Evolutionary conservation across 2,113 vertebrate genomes (phyloP).

Genomic region (Oryzias celebensis): DNA sequence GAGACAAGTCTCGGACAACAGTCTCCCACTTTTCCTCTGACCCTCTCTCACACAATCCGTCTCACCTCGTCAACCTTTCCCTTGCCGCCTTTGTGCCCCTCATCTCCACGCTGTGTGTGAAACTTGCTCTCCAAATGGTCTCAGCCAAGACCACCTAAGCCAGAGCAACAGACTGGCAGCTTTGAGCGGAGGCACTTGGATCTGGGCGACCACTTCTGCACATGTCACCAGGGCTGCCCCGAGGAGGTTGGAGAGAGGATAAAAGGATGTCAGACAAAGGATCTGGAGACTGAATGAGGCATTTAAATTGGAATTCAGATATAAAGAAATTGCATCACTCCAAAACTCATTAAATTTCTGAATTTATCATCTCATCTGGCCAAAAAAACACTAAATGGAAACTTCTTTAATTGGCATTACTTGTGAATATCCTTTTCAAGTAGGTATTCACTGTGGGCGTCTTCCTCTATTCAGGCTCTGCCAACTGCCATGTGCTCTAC

Average conservation of each 20-base stretch:
- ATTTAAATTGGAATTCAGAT: constrained; percentile 30
- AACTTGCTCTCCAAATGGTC: constrained; percentile 34
- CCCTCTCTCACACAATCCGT: constrained; percentile 27
- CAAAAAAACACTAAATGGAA: constrained; percentile 15
- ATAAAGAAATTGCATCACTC: constrained; percentile 26
- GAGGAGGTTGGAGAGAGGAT: constrained; percentile 38
- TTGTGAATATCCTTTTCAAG: constrained; percentile 50
- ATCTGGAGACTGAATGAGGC: constrained; percentile 21
- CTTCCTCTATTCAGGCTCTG: constrained; percentile 47
- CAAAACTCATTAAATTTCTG: constrained; percentile 23
- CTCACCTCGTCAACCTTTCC: constrained; percentile 38
- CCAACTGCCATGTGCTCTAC: constrained; percentile 58
- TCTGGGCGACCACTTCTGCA: constrained; percentile 30
- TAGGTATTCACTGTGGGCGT: constrained; percentile 35
- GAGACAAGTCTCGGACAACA: constrained; percentile 44
- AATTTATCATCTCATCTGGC: constrained; percentile 29
- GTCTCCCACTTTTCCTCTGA: constrained; percentile 61
- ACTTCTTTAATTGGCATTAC: constrained; percentile 50
- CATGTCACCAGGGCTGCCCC: constrained; percentile 30
- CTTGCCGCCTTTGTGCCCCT: constrained; percentile 26
- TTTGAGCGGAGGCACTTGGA: constrained; percentile 41
- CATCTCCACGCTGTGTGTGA: constrained; percentile 49
- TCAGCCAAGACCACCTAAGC: constrained; percentile 55
- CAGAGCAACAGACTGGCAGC: constrained; percentile 35
- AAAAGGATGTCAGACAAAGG: constrained; percentile 23